Percentiles rank a stretch among this genome's conserved stretches.
Conservation (phyloP, 2,888 invertebrate genomes). For the Nomada fucata region DNA sequence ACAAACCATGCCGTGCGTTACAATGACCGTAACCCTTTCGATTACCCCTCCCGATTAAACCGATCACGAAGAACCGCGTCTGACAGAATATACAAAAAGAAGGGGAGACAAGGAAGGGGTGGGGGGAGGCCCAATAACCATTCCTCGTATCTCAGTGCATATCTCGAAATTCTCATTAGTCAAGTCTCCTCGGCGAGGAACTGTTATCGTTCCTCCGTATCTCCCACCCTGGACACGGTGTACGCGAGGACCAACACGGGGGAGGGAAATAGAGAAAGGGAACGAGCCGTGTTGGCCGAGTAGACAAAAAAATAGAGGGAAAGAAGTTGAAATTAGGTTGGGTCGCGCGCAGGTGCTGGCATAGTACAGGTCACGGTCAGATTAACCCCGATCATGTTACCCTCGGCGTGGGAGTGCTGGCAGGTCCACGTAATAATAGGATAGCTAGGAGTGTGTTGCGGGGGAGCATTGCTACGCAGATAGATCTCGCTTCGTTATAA, state of each 20-base stretch:
- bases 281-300: slow-evolving; percentile 20
- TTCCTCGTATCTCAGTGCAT: slow-evolving; percentile 18
- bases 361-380: slow-evolving; percentile 82
- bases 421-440: slow-evolving; percentile 81
- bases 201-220: slow-evolving; percentile 60
- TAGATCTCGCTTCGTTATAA: slow-evolving; percentile 74
- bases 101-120: background rate
- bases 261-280: slow-evolving; percentile 21
- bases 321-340: slow-evolving; percentile 71
- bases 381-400: slow-evolving; percentile 84
- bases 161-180: slow-evolving; percentile 58
- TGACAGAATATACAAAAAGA: background rate
- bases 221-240: slow-evolving; percentile 21
- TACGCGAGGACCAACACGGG: background rate
- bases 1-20: background rate
- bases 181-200: slow-evolving; percentile 41
- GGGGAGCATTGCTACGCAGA: slow-evolving; percentile 66
- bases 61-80: background rate
- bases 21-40: slow-evolving; percentile 8
- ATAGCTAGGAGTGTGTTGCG: slow-evolving; percentile 72
- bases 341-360: slow-evolving; percentile 76
- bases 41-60: slow-evolving; percentile 30
- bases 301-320: slow-evolving; percentile 15
- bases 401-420: slow-evolving; percentile 83
- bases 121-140: background rate